phyloP scores from a whole-genome alignment of 92 coral and sea anemone genomes.

The Desmophyllum pertusum region DNA sequence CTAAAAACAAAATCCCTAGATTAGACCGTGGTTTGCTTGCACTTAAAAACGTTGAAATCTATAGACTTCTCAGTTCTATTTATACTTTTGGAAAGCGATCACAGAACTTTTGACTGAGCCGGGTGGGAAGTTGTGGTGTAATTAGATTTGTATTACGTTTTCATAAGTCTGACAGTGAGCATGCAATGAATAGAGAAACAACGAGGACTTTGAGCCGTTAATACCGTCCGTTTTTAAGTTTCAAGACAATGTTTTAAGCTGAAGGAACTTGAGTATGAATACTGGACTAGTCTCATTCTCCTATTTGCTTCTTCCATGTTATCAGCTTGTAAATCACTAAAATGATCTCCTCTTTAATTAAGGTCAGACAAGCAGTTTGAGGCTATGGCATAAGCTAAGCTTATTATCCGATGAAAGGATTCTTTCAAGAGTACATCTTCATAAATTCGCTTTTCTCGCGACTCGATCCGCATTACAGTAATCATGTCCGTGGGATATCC shows the following conservation, averaged over 20 bases:
- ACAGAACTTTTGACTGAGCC: neutral
- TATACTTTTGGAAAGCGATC: constrained; percentile 1
- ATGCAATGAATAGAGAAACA: neutral
- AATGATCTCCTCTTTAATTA: neutral
- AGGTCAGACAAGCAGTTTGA: neutral
- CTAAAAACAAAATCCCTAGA: neutral
- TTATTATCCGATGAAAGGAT: constrained; percentile 13
- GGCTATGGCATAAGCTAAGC: neutral
- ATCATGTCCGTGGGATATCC: no score
- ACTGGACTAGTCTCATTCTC: neutral
- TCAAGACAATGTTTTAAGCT: neutral
- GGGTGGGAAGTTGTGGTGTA: constrained; percentile 7
- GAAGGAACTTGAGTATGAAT: neutral
- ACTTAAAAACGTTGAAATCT: neutral
- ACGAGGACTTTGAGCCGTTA: neutral
- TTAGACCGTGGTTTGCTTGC: neutral
- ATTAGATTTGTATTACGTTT: constrained; percentile 14
- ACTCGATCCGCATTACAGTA: no score
- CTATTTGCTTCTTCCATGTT: neutral
- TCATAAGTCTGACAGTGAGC: constrained; percentile 12
- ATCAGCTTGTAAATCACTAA: neutral
- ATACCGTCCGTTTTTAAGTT: neutral
- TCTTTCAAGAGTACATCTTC: neutral
- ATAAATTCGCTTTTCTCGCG: neutral
- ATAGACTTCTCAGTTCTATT: constrained; percentile 1